Evolutionary conservation across 2,113 vertebrate species (phyloP).

Genomic region (Petroica traversi): DNA sequence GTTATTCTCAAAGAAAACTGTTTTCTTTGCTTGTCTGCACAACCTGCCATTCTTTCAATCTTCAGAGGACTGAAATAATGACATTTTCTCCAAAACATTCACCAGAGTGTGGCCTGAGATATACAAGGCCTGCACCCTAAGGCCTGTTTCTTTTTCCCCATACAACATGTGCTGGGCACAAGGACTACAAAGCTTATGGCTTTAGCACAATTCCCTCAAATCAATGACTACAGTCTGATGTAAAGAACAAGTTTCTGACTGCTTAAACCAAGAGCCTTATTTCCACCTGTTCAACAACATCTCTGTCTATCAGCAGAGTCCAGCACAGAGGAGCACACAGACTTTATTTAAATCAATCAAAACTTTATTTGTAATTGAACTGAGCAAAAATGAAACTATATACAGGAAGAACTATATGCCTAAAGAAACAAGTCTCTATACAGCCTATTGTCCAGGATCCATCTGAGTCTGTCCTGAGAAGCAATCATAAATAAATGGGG

Average conservation of each 20-base stretch:
- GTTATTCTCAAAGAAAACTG: background rate
- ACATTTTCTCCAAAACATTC: background rate
- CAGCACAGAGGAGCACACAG: background rate
- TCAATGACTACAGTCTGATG: background rate
- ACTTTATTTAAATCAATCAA: background rate
- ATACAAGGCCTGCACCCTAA: background rate
- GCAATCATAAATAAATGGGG: background rate
- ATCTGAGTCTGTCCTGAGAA: background rate
- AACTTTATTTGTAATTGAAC: constrained; percentile 37
- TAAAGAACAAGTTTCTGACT: background rate
- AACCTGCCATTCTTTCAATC: background rate
- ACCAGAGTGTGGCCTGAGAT: background rate
- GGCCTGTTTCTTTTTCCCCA: rapidly evolving
- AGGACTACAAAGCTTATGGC: background rate
- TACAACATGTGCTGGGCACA: background rate
- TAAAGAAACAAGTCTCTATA: background rate
- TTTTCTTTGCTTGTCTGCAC: background rate
- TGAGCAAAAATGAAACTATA: constrained; percentile 27
- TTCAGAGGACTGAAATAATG: background rate
- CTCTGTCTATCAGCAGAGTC: background rate
- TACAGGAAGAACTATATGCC: background rate
- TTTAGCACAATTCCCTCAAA: background rate
- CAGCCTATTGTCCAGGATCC: background rate
- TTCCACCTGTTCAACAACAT: background rate
- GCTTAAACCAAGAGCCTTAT: background rate